Percentiles rank a stretch among this genome's conserved stretches.
Conservation (phyloP, 2,888 invertebrate species). For the Drosophila gaucha region DNA sequence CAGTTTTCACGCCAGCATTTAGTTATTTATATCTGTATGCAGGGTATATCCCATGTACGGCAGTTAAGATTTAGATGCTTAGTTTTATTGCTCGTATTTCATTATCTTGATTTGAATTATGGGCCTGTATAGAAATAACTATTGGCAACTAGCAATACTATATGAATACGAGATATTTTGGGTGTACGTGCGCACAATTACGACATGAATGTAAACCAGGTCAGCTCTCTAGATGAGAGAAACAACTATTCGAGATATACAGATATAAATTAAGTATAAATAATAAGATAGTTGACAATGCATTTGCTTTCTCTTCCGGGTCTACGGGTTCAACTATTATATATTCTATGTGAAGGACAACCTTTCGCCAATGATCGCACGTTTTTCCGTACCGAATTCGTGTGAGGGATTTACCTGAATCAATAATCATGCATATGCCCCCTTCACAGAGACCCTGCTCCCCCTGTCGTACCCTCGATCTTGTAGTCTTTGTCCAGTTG, state of each 20-base stretch:
- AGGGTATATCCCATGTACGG: not conserved
- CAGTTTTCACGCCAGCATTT: too few relatives aligned
- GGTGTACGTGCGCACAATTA: slow-evolving; percentile 22
- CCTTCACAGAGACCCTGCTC: not conserved
- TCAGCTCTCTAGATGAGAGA: slow-evolving; percentile 24
- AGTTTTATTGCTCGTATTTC: slow-evolving; percentile 11
- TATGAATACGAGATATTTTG: slow-evolving; percentile 12
- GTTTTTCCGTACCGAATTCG: slow-evolving; percentile 40
- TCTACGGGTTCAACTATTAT: not conserved
- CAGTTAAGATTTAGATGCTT: slow-evolving; percentile 2
- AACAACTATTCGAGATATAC: not conserved
- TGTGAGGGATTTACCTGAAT: slow-evolving; percentile 76
- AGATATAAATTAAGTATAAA: not conserved
- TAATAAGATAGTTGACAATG: not conserved
- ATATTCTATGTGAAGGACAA: slow-evolving; percentile 51
- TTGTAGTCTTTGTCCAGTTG: slow-evolving; percentile 21
- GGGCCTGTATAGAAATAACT: slow-evolving; percentile 10
- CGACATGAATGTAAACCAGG: slow-evolving; percentile 56
- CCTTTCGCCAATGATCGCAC: slow-evolving; percentile 53
- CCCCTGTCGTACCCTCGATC: not conserved
- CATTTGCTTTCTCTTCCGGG: slow-evolving; percentile 37
- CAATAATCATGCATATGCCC: slow-evolving; percentile 48
- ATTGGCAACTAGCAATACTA: slow-evolving; percentile 19
- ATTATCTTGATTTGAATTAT: slow-evolving; percentile 34
- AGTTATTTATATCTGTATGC: too few relatives aligned